phyloP scores from a whole-genome alignment of 2,888 invertebrate genomes.

The Clitarchus hookeri region DNA sequence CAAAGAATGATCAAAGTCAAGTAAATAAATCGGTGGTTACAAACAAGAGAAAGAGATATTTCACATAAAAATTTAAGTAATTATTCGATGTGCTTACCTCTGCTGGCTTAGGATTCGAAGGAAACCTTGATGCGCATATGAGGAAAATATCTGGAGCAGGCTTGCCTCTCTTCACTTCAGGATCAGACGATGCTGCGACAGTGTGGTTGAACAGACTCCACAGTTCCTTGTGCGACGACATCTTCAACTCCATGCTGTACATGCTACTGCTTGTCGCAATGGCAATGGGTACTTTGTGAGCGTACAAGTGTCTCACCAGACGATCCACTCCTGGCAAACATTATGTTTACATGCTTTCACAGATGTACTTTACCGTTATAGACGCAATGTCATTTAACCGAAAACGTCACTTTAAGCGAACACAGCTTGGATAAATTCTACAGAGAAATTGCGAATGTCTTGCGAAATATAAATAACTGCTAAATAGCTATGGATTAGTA shows the following conservation, averaged over 20 bases:
- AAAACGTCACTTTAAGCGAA: neutral
- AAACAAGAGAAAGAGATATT: too few species aligned
- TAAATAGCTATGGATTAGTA: too few species aligned
- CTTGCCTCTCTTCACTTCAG: conserved; percentile 84
- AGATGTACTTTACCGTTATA: too few species aligned
- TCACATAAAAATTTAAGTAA: too few species aligned
- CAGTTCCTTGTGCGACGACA: conserved; percentile 65
- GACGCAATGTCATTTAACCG: too few species aligned
- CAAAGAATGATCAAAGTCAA: too few species aligned
- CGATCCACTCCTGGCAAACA: conserved; percentile 71
- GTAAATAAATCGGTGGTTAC: too few species aligned
- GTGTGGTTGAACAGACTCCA: conserved; percentile 74
- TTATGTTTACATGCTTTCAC: too few species aligned
- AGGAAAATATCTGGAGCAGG: conserved; percentile 88
- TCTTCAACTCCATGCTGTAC: conserved; percentile 73
- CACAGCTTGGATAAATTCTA: too few species aligned
- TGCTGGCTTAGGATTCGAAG: conserved; percentile 63
- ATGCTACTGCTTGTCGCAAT: conserved; percentile 85
- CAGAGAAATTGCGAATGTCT: too few species aligned
- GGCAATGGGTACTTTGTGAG: conserved; percentile 77
- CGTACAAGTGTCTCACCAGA: conserved; percentile 75
- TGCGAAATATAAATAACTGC: too few species aligned
- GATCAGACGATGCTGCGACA: conserved; percentile 82
- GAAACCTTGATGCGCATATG: conserved; percentile 74
- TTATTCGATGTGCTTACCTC: conserved; percentile 42